Evolutionary conservation across 2,113 vertebrate genomes (phyloP).

Genomic region (Charadrius vociferus): DNA sequence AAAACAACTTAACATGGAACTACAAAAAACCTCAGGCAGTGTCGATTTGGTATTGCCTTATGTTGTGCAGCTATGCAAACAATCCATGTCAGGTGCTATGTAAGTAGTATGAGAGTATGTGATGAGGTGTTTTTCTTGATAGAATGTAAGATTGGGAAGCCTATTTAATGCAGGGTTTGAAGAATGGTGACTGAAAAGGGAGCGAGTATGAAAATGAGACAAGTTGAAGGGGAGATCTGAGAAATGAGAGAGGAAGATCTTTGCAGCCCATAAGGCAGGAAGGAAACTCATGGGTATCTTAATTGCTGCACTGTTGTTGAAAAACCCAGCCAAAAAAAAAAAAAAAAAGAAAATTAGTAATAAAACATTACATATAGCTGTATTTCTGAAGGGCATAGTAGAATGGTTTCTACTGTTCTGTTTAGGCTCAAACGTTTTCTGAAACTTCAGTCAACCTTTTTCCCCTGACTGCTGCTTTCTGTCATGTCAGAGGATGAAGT

Average conservation of each 20-base stretch:
- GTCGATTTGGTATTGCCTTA: not conserved
- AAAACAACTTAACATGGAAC: not conserved
- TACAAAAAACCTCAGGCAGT: not conserved
- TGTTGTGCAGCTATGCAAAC: not conserved
- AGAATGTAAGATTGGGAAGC: not conserved
- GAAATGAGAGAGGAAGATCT: not conserved
- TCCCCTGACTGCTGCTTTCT: slow-evolving; percentile 83
- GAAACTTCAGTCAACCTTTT: slow-evolving; percentile 82
- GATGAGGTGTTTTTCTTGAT: not conserved
- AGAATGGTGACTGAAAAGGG: not conserved
- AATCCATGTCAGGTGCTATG: not conserved
- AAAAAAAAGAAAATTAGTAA: slow-evolving; percentile 32
- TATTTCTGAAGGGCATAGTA: slow-evolving; percentile 75
- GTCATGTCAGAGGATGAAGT: slow-evolving; percentile 94
- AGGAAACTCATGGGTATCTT: not conserved
- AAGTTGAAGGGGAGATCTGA: not conserved
- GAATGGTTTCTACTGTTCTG: slow-evolving; percentile 82
- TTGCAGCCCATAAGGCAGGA: not conserved
- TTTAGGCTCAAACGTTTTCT: slow-evolving; percentile 83
- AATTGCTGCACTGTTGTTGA: not conserved
- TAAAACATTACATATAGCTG: slow-evolving; percentile 69
- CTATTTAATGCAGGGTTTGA: not conserved
- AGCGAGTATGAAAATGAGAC: not conserved
- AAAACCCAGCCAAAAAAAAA: not conserved
- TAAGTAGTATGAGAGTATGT: not conserved